Base-by-base conservation (phyloP, 1,140 invertebrate genomes). In the Zaprionus taronus region DNA sequence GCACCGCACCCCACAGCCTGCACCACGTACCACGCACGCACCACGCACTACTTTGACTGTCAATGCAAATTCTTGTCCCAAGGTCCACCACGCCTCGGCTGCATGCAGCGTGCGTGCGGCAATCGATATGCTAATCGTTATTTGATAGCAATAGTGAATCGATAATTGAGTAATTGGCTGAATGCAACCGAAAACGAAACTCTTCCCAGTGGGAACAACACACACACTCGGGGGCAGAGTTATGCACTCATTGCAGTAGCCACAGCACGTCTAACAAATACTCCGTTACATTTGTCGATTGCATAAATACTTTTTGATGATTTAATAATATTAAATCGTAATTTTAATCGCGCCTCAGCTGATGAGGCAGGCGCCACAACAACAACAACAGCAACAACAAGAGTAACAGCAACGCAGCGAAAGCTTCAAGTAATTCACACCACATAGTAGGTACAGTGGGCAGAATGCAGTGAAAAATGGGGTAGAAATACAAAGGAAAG, bases 311-410 rank as follows among this genome's bases (percentile, higher is more conserved):
- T 76, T 79, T 70, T 90, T 86, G 85, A 89, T 89, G 85, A 89
- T 90, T 89, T 90, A 90, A 89, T 90, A 79, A 89, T 90, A 89
- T 85, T 89, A 89, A 89, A 79, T 84, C 84, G 72, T 84, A 84
- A 81, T 90, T 83, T 89, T 90, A 84, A 90, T 81, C 60, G 81
- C 81, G 60, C 63, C 72, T 64, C 77, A 79, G 57, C 79, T 66
- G 51, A 75, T 53, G 68, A 53, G 53, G 66, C 75, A 47, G 53
- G 63, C 63, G 47, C 28, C 34, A 26, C 36, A 60, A 72, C 49
- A 22, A 72, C 49, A 22, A 28, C 60, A 22, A 49, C 49, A 17
- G 20, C 60, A 28, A 51, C 47, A 51, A 51, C 47, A 49, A 17
- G 4, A 22, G 15, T n/a, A 41, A 15, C 15, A 41, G 15, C 15